A percentile compares a stretch with the other conserved stretches of the same genome.
These are phyloP conservation scores for Mercenaria mercenaria DNA, from an alignment of 1,140 invertebrate species.

Conservation along the genomic window DNA sequence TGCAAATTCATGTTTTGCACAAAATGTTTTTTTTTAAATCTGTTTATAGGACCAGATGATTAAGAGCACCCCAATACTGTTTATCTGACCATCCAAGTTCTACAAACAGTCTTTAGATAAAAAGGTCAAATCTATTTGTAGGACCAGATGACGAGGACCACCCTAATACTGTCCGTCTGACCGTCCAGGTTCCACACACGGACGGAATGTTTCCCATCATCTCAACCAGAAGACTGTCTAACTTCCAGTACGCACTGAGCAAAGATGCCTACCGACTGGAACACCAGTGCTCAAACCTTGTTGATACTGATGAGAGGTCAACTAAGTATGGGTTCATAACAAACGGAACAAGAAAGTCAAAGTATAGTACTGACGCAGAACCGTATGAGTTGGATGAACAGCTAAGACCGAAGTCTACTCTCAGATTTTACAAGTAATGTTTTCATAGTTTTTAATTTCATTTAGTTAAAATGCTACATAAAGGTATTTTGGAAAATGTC, in stretches of 20 bases:
- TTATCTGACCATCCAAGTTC: no score
- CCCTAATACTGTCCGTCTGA: constrained; percentile 83
- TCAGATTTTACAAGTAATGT: constrained; percentile 83
- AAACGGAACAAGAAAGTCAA: constrained; percentile 77
- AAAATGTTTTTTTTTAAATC: no score
- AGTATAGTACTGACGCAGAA: constrained; percentile 79
- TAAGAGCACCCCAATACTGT: no score
- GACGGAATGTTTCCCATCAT: constrained; percentile 86
- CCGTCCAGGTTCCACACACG: constrained; percentile 84
- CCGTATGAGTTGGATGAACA: constrained; percentile 83
- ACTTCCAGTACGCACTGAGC: constrained; percentile 85
- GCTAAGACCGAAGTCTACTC: constrained; percentile 79
- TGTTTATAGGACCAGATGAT: no score
- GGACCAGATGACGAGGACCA: constrained; percentile 81
- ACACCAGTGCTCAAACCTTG: constrained; percentile 86
- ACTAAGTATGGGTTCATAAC: constrained; percentile 83
- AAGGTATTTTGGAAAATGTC: no score
- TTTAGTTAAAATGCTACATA: no score
- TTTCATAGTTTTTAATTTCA: neutral
- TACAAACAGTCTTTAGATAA: no score
- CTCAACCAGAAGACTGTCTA: constrained; percentile 84
- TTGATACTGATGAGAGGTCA: constrained; percentile 76
- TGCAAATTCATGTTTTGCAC: no score
- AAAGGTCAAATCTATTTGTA: no score
- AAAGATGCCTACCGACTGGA: constrained; percentile 82